A percentile compares a stretch with the other conserved stretches of the same genome.
phyloP scores from a whole-genome alignment of 1,140 invertebrate species.

The Apis florea region DNA sequence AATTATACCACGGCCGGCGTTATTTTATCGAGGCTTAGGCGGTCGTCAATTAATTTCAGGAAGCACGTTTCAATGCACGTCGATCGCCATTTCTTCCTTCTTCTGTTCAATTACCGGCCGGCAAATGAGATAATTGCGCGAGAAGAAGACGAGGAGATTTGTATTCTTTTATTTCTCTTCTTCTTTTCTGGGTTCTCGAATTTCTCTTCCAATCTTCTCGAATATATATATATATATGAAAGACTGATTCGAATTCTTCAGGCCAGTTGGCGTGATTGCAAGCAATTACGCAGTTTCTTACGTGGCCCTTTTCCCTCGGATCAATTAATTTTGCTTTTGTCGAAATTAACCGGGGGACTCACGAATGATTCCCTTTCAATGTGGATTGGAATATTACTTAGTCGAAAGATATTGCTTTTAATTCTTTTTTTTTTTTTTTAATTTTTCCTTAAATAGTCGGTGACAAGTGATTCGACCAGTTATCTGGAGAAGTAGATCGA shows the following conservation, averaged over 20 bases:
- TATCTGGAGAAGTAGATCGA: too few relatives aligned
- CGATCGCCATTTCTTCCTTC: slow-evolving; percentile 40
- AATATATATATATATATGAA: slow-evolving; percentile 46
- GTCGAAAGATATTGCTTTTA: neutral
- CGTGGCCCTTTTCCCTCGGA: slow-evolving; percentile 42
- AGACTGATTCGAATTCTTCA: slow-evolving; percentile 52
- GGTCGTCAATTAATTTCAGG: slow-evolving; percentile 55
- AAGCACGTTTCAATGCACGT: slow-evolving; percentile 24
- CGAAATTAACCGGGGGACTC: slow-evolving; percentile 72
- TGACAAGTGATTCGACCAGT: too few relatives aligned
- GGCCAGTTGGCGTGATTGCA: slow-evolving; percentile 67
- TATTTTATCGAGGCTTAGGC: slow-evolving; percentile 22
- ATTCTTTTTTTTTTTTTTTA: too few relatives aligned
- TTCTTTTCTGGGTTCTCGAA: too few relatives aligned
- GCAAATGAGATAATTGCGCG: slow-evolving; percentile 61
- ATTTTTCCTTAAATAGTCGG: too few relatives aligned
- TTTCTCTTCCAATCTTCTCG: slow-evolving; percentile 12
- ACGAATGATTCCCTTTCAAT: neutral
- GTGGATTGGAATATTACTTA: neutral
- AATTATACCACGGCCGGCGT: slow-evolving; percentile 36
- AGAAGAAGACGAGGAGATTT: neutral
- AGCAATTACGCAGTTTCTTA: slow-evolving; percentile 69
- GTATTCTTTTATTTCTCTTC: neutral
- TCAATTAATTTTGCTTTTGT: slow-evolving; percentile 77
- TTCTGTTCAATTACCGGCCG: slow-evolving; percentile 47